Evolutionary conservation across 2,113 vertebrate genomes (phyloP).

Genomic region (Actinemys pallida): DNA sequence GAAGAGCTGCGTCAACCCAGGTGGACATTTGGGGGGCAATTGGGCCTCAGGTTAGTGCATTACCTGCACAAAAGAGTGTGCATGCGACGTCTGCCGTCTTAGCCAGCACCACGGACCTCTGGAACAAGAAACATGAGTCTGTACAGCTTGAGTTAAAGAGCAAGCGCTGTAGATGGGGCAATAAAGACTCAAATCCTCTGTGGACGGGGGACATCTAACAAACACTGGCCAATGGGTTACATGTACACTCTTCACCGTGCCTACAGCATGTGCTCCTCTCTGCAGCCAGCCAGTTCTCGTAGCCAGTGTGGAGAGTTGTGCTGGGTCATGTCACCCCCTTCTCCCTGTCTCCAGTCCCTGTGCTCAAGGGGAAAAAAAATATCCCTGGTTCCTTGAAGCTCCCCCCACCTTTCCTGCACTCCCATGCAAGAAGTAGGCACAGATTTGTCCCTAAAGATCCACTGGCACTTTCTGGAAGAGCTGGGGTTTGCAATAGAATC

Average conservation of each 20-base stretch:
- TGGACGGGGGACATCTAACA: not conserved
- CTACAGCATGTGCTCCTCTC: not conserved
- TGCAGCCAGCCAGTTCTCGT: not conserved
- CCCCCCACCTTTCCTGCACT: not conserved
- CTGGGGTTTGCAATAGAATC: not conserved
- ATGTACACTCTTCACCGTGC: not conserved
- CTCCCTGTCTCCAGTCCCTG: rapidly evolving
- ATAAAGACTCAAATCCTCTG: not conserved
- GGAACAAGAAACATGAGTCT: not conserved
- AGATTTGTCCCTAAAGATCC: not conserved
- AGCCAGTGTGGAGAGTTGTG: not conserved
- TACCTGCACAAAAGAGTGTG: rapidly evolving
- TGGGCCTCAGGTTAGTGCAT: not conserved
- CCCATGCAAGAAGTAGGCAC: not conserved
- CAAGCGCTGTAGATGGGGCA: not conserved
- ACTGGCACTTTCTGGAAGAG: not conserved
- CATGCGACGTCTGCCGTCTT: not conserved
- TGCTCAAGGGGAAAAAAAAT: not conserved
- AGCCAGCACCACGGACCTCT: not conserved
- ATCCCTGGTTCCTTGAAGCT: not conserved
- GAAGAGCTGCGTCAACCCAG: not conserved
- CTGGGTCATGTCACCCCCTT: not conserved
- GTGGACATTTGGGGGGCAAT: not conserved
- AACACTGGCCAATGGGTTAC: rapidly evolving
- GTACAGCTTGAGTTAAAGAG: not conserved